These are phyloP conservation scores for Toxotes jaculatrix DNA, from an alignment of 2,113 vertebrate species.

Conservation along the genomic window DNA sequence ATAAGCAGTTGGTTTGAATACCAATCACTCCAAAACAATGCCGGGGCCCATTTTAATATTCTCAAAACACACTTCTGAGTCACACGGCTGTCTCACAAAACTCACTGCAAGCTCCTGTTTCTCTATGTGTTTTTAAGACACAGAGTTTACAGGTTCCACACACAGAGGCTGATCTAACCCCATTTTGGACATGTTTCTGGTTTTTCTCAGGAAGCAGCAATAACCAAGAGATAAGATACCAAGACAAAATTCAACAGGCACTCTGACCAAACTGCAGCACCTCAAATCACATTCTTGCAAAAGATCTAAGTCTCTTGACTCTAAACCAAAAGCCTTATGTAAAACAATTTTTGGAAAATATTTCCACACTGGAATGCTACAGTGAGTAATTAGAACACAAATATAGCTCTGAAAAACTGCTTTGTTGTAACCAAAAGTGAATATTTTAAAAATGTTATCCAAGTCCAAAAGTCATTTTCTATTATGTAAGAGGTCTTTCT, in stretches of 20 bases:
- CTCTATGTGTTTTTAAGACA: not conserved
- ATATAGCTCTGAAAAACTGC: not conserved
- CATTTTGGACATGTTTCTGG: constrained; percentile 26
- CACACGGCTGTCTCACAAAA: not conserved
- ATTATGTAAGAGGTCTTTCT: not conserved
- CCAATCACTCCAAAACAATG: constrained; percentile 47
- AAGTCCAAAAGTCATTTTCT: not conserved
- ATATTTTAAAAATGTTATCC: not conserved
- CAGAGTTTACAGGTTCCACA: not conserved
- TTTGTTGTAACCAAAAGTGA: too few relatives aligned
- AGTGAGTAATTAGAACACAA: not conserved
- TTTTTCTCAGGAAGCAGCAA: constrained; percentile 46
- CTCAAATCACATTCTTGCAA: not conserved
- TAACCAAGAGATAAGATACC: constrained; percentile 49
- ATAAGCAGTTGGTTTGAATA: constrained; percentile 48
- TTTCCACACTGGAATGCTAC: too few relatives aligned
- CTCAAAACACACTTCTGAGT: constrained; percentile 42
- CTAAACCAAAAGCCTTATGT: not conserved
- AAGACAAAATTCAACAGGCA: constrained; percentile 26
- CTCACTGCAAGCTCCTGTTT: constrained; percentile 5
- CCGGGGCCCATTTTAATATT: constrained; percentile 56
- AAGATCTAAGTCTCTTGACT: not conserved
- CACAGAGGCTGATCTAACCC: constrained; percentile 14
- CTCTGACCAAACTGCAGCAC: constrained; percentile 4
- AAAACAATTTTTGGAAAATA: not conserved